Conservation (phyloP, 1,140 invertebrate genomes). For the Globodera ellingtonae region DNA sequence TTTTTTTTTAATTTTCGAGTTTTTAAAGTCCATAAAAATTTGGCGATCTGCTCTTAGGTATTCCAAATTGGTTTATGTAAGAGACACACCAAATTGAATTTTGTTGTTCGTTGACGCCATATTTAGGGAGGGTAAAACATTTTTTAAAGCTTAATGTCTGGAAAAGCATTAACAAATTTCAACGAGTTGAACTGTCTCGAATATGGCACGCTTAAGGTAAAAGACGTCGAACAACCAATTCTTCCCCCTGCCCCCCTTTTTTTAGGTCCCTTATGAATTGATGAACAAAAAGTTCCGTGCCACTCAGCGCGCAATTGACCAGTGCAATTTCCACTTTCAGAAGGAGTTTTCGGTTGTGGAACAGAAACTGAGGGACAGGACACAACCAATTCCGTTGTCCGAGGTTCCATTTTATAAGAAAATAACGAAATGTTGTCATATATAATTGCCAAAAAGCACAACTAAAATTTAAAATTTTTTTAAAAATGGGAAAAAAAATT, state of each 20-base stretch:
- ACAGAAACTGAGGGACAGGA: slow-evolving; percentile 32
- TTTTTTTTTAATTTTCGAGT: no score
- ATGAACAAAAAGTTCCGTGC: slow-evolving; percentile 95
- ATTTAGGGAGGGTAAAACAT: no score
- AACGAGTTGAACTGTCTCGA: slow-evolving; percentile 37
- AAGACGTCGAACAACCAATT: not conserved
- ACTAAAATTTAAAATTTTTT: no score
- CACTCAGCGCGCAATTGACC: slow-evolving; percentile 67
- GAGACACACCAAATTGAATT: no score
- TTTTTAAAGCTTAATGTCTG: not conserved
- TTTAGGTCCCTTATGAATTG: slow-evolving; percentile 87
- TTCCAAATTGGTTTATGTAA: no score
- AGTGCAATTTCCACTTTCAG: slow-evolving; percentile 49
- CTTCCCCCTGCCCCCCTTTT: slow-evolving; percentile 27
- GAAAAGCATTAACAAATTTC: slow-evolving; percentile 26
- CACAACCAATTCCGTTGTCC: slow-evolving; percentile 37
- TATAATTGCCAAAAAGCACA: slow-evolving; percentile 13
- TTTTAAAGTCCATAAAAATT: no score
- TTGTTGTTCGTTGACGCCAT: no score
- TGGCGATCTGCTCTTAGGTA: no score
- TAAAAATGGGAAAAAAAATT: not conserved
- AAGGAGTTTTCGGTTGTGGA: slow-evolving; percentile 41
- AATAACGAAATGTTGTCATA: slow-evolving; percentile 7
- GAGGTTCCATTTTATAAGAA: slow-evolving; percentile 36
- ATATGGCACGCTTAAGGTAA: slow-evolving; percentile 32